phyloP scores from a whole-genome alignment of 92 coral and sea anemone genomes.

The Porites divaricata region DNA sequence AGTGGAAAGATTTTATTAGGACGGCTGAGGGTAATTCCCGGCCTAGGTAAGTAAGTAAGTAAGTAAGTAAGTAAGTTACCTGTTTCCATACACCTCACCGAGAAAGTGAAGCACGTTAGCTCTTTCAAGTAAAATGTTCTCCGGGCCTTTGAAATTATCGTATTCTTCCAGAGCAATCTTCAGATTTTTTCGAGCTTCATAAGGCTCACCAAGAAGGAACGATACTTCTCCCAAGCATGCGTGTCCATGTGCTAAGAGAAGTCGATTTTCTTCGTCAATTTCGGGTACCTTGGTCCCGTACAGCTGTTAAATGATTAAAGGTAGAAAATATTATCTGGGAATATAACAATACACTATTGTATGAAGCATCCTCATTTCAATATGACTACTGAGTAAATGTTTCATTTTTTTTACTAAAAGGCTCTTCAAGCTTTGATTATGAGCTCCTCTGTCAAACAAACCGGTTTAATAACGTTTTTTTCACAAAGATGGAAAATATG shows the following conservation, averaged over 20 bases:
- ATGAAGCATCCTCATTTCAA: no score
- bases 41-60: no score
- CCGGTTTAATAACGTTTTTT: no score
- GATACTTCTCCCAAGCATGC: constrained; percentile 19
- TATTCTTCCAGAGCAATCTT: neutral
- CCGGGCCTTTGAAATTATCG: neutral
- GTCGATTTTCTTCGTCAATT: neutral
- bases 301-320: neutral
- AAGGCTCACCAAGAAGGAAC: constrained; percentile 6
- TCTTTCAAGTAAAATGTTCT: constrained; percentile 17
- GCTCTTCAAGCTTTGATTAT: no score
- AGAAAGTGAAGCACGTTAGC: constrained; percentile 23
- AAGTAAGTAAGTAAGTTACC: neutral
- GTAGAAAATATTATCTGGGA: no score
- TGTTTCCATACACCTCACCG: constrained; percentile 21
- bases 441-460: no score
- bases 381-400: no score
- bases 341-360: no score
- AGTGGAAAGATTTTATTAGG: no score
- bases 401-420: no score
- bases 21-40: no score
- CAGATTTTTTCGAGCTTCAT: constrained; percentile 2
- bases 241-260: constrained; percentile 9
- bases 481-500: no score
- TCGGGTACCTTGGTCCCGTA: neutral